Percentiles rank a stretch among this genome's conserved stretches.
Evolutionary conservation across 2,113 vertebrate species (phyloP).

Genomic region (Mastomys natalensis): DNA sequence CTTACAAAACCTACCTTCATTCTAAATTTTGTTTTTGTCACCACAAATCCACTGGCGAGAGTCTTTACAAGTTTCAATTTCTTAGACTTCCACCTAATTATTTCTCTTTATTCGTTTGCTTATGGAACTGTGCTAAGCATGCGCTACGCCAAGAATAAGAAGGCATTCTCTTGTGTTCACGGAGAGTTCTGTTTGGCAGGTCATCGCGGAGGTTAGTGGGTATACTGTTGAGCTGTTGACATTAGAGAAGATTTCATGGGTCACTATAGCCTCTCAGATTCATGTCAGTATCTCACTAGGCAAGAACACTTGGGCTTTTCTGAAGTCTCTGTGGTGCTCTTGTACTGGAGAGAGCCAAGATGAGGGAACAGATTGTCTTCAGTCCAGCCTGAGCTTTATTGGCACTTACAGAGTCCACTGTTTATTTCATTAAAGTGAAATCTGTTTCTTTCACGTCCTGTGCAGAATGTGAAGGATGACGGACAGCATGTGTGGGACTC

Average conservation of each 20-base stretch:
- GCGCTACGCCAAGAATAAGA: not conserved
- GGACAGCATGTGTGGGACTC: constrained; percentile 97
- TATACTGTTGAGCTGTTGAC: not conserved
- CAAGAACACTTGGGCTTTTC: constrained; percentile 75
- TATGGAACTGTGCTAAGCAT: not conserved
- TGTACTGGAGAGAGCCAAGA: constrained; percentile 75
- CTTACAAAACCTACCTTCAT: not conserved
- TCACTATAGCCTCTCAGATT: constrained; percentile 1
- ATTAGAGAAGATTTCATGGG: not conserved
- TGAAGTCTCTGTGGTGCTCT: constrained; percentile 76
- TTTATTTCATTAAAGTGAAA: constrained; percentile 86
- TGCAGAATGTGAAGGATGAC: constrained; percentile 97
- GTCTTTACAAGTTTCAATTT: not conserved
- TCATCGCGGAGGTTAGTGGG: not conserved
- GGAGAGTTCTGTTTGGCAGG: not conserved
- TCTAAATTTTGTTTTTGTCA: not conserved
- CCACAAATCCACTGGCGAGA: not conserved
- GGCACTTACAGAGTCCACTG: constrained; percentile 80
- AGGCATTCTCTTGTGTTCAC: not conserved
- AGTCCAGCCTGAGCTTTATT: constrained; percentile 83
- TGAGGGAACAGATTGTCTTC: constrained; percentile 87
- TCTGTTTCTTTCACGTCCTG: constrained; percentile 83
- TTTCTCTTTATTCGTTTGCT: not conserved
- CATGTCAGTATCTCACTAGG: not conserved
- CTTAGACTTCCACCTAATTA: not conserved